Evolutionary conservation across 2,797 vertebrate species (phyloP).

Genomic region (Eulemur coronatus): DNA sequence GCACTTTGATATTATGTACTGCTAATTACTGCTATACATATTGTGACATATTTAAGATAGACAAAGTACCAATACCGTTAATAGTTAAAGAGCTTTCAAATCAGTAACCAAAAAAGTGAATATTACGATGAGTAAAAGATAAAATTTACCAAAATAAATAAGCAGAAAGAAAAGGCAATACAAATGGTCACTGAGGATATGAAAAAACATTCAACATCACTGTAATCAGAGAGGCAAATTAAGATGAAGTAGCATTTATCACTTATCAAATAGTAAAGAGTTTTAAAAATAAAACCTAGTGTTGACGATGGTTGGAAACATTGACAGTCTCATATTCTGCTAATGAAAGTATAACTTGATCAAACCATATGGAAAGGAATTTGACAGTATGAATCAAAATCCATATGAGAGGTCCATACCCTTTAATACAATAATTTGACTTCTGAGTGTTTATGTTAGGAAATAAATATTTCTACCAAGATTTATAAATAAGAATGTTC

Average conservation of each 20-base stretch:
- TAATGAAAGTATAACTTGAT: background rate
- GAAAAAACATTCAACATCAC: background rate
- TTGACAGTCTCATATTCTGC: background rate
- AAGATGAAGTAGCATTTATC: background rate
- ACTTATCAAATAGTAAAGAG: background rate
- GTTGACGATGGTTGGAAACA: background rate
- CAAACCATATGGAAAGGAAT: background rate
- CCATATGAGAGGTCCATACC: background rate
- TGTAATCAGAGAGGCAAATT: background rate
- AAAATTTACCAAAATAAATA: slow-evolving; percentile 41
- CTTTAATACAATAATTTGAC: background rate
- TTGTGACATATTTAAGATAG: background rate
- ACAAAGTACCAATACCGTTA: background rate
- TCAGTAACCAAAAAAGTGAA: slow-evolving; percentile 9
- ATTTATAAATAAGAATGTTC: background rate
- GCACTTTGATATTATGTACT: background rate
- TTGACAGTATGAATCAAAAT: background rate
- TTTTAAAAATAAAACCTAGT: slow-evolving; percentile 6
- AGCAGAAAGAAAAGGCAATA: background rate
- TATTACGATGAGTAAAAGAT: background rate
- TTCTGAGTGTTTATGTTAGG: background rate
- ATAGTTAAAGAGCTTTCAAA: background rate
- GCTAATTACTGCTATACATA: background rate
- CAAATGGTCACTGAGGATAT: background rate
- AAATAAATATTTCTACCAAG: background rate